Evolutionary conservation across 2,888 invertebrate species (phyloP).

Genomic region (Stenichneumon culpator): DNA sequence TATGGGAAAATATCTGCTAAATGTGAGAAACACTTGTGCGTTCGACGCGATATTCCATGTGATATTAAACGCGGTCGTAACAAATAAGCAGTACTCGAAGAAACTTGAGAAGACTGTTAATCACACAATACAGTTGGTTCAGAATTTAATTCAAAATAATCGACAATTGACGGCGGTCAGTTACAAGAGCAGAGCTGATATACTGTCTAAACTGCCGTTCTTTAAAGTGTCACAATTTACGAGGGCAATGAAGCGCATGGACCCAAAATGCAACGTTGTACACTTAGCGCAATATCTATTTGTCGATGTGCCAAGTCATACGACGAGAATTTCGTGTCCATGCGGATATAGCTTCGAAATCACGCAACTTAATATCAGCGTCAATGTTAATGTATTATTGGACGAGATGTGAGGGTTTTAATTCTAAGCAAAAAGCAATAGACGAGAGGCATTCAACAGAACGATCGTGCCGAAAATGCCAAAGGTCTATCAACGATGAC

Average conservation of each 20-base stretch:
- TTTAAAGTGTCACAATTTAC: slow-evolving; percentile 34
- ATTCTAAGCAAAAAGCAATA: slow-evolving; percentile 59
- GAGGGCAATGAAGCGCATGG: slow-evolving; percentile 45
- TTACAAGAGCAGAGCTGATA: slow-evolving; percentile 44
- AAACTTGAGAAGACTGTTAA: slow-evolving; percentile 16
- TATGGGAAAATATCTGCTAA: slow-evolving; percentile 40
- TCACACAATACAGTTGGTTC: slow-evolving; percentile 40
- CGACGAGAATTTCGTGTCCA: slow-evolving; percentile 19
- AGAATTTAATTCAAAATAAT: slow-evolving; percentile 28
- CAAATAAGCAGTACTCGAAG: slow-evolving; percentile 37
- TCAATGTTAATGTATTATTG: slow-evolving; percentile 54
- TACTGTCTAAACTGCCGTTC: slow-evolving; percentile 31
- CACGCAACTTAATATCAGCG: slow-evolving; percentile 8
- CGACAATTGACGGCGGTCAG: slow-evolving; percentile 8
- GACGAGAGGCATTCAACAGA: slow-evolving; percentile 33
- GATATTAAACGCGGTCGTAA: slow-evolving; percentile 48
- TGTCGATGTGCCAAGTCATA: slow-evolving; percentile 30
- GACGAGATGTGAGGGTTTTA: slow-evolving; percentile 35
- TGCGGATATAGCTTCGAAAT: slow-evolving; percentile 41
- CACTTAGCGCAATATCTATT: slow-evolving; percentile 58
- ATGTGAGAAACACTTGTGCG: slow-evolving; percentile 55
- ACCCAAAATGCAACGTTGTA: slow-evolving; percentile 59
- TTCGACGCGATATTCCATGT: slow-evolving; percentile 63
- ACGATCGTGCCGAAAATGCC: slow-evolving; percentile 55
- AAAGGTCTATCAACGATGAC: slow-evolving; percentile 26